Conservation (phyloP, 2,888 invertebrate species). For the Lamellibrachia columna region DNA sequence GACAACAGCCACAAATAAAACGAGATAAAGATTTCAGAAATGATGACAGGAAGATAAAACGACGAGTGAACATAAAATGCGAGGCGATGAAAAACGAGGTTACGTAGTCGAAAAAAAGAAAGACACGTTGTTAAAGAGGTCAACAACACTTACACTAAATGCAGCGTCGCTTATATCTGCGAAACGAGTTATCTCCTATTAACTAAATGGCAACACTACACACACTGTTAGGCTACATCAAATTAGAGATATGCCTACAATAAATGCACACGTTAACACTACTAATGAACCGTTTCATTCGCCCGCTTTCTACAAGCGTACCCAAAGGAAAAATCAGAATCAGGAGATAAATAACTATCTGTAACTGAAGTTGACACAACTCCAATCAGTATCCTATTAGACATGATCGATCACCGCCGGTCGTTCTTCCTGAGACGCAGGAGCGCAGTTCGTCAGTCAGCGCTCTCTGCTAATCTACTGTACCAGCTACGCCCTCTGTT, state of each 20-base stretch:
- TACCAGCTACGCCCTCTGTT: neutral
- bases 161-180: too few species aligned
- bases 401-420: neutral
- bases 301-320: neutral
- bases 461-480: neutral
- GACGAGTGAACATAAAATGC: neutral
- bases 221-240: neutral
- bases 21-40: too few species aligned
- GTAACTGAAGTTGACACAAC: conserved; percentile 10
- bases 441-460: neutral
- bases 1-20: too few species aligned
- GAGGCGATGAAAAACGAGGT: neutral
- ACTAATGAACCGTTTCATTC: neutral
- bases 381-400: conserved; percentile 5
- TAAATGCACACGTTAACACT: neutral
- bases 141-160: neutral
- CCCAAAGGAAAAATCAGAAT: neutral
- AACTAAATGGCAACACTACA: neutral
- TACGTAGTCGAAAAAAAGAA: neutral
- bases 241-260: neutral
- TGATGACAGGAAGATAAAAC: too few species aligned
- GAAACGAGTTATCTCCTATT: neutral
- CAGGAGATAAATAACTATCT: neutral
- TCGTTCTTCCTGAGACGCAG: neutral
- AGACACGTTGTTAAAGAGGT: neutral